A percentile compares a stretch with the other conserved stretches of the same genome.
Conservation (phyloP, 2,797 vertebrate species). For the Tenualosa thibaudeaui region DNA sequence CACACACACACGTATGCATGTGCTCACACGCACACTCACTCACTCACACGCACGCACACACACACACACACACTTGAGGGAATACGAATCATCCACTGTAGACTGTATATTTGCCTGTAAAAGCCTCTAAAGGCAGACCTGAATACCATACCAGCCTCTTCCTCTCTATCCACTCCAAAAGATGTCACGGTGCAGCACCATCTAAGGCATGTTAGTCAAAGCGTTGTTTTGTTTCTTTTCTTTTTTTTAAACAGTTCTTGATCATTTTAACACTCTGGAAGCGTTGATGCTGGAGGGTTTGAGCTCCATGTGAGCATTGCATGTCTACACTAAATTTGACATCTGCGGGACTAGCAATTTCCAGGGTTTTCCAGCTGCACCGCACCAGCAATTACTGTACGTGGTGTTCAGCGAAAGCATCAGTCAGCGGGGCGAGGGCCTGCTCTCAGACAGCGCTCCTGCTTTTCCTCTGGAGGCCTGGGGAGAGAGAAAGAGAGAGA, state of each 20-base stretch:
- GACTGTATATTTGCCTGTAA: background rate
- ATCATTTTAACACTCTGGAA: background rate
- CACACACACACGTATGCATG: conserved; percentile 62
- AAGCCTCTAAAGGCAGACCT: background rate
- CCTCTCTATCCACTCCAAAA: background rate
- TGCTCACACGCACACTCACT: conserved; percentile 59
- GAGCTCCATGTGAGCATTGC: background rate
- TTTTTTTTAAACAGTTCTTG: background rate
- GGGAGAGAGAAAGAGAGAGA: background rate
- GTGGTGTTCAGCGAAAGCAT: conserved; percentile 11
- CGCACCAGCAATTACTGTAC: conserved; percentile 20
- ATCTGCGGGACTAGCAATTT: conserved; percentile 18
- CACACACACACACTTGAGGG: background rate
- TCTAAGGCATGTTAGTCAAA: background rate
- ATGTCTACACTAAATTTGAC: conserved; percentile 19
- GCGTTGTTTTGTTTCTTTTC: too few relatives aligned
- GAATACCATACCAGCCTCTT: background rate
- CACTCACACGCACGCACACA: conserved; percentile 33
- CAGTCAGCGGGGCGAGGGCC: background rate
- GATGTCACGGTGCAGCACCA: background rate
- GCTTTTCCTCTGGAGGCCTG: background rate
- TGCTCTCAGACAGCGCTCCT: background rate
- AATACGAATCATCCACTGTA: conserved; percentile 4
- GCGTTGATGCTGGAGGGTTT: background rate
- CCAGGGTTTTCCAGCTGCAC: conserved; percentile 14